Evolutionary conservation across 1,140 invertebrate genomes (phyloP).

Genomic region (Ceratosolen fusciceps): DNA sequence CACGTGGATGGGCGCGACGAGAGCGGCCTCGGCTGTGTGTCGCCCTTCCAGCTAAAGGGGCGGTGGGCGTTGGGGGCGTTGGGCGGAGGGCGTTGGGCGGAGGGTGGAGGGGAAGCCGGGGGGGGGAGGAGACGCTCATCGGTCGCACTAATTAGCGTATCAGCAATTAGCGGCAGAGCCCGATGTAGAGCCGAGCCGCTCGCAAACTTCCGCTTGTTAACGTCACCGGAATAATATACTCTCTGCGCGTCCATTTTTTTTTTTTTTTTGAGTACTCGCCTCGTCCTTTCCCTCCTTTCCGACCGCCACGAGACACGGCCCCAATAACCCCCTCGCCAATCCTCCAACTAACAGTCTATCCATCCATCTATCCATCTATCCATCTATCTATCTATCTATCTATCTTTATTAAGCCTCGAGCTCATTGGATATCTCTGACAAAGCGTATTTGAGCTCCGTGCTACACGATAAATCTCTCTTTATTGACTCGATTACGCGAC

Average conservation of each 20-base stretch:
- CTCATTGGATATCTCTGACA: background rate
- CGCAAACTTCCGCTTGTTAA: background rate
- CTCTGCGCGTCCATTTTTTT: conserved; percentile 12
- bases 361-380: too few species aligned
- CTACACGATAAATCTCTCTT: background rate
- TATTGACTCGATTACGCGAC: background rate
- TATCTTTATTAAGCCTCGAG: background rate
- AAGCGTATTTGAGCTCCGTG: background rate
- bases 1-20: background rate
- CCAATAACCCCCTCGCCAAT: background rate
- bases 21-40: too few species aligned
- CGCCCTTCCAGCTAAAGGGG: too few species aligned
- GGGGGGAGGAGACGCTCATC: background rate
- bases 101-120: background rate
- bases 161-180: conserved; percentile 32
- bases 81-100: too few species aligned
- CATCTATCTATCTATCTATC: background rate
- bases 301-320: background rate
- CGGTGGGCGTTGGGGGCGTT: too few species aligned
- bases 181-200: conserved; percentile 9
- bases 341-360: too few species aligned
- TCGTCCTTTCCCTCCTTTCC: background rate
- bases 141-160: conserved; percentile 40
- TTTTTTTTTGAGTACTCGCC: background rate
- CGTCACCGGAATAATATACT: background rate